Percentiles rank a stretch among this genome's conserved stretches.
Conservation (phyloP, 2,113 vertebrate genomes). For the Epinephelus fuscoguttatus region DNA sequence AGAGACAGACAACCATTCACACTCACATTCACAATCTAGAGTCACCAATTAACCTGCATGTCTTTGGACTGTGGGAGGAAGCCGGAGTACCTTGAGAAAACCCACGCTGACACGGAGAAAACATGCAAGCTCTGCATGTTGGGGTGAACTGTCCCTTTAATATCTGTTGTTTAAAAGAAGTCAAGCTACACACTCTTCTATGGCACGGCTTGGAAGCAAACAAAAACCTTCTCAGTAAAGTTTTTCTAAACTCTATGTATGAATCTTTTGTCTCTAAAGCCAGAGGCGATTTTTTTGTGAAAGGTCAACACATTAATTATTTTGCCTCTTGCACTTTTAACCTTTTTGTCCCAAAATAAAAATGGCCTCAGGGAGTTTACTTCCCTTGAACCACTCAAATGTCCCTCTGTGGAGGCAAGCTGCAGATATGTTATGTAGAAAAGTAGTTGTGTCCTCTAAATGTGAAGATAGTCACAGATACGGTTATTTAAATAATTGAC, state of each 20-base stretch:
- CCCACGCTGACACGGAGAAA: too few species aligned
- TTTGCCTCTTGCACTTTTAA: background rate
- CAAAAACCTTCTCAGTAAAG: background rate
- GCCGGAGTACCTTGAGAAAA: too few species aligned
- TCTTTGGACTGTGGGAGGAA: too few species aligned
- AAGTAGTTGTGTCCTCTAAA: background rate
- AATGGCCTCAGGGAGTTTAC: background rate
- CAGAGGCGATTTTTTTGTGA: background rate
- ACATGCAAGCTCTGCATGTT: too few species aligned
- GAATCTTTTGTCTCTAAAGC: background rate
- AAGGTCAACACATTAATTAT: too few species aligned
- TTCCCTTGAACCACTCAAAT: background rate
- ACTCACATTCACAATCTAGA: too few species aligned
- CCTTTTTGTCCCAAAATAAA: background rate
- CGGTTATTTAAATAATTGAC: background rate
- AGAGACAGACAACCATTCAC: too few species aligned
- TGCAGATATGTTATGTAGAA: background rate
- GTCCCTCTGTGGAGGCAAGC: background rate
- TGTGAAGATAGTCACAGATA: slow-evolving; percentile 1
- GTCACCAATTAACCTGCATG: too few species aligned
- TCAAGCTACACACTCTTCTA: background rate
- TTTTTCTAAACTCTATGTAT: background rate
- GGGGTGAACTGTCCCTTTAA: too few species aligned
- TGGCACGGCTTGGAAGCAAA: background rate
- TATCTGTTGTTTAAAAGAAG: background rate